Evolutionary conservation across 2,888 invertebrate species (phyloP), one percentile per base, ranked within the genome.

Genomic region (Neoitamus cyanurus): DNA sequence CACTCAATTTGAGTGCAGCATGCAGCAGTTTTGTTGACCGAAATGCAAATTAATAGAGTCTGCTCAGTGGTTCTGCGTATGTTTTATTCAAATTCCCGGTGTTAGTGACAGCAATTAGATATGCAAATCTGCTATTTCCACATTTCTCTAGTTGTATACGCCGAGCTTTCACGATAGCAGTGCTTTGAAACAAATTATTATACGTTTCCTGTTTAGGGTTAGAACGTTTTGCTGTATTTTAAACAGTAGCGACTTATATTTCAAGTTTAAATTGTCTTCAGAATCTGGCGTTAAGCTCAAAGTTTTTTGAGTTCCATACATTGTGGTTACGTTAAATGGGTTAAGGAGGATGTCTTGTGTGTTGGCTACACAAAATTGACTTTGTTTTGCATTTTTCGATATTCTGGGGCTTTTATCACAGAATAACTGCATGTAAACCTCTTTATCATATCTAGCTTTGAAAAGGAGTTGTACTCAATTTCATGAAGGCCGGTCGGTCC

Each of bases 1-100:
- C 15, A 1, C 72, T 34, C 31, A 30, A 34, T 31, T 34, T 72
- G 30, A 72, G 31, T 15, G 30, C 68, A 7, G 30, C 15, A 72
- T 15, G 34, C 72, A 28, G 15, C 30, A 31, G 28, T 72, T 72
- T 72, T 72, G 72, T 72, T 72, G n/a, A 31, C 31, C 72, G 30
- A 72, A n/a, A 72, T 72, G 72, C 72, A 72, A 72, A 72, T 72
- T 7, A 72, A 72, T 42, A 42, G 4, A 42, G 42, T 42, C 30
- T 72, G 31, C 7, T 72, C 70, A 31, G 72, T 31, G 30, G 30
- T 31, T 30, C n/a, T 34, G 6, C n/a, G 2, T 13, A 28, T 72
- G 34, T 72, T 72, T 72, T 72, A n/a, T 31, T 72, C 31, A 72
- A 72, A n/a, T 6, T 72, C 31, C 4, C 34, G 72, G 31, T 34